Percentiles rank a stretch among this genome's conserved stretches.
These are phyloP conservation scores for Calyptomena viridis DNA, from an alignment of 2,113 vertebrate species.

Conservation along the genomic window DNA sequence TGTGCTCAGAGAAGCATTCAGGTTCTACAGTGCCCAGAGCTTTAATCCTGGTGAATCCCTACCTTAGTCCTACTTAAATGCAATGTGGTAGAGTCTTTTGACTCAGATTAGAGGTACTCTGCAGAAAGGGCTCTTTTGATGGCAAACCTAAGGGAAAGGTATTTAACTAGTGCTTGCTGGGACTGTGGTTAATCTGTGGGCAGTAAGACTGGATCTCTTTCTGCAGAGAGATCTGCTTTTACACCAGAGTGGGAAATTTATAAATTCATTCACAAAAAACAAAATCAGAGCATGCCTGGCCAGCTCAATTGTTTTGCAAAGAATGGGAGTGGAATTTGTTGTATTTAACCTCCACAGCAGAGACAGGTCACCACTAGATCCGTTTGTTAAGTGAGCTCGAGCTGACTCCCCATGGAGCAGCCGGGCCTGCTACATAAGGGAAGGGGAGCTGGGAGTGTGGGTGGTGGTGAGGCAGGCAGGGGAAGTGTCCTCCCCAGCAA, in stretches of 20 bases:
- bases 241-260: neutral
- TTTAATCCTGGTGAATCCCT: neutral
- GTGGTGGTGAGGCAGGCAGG: neutral
- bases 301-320: neutral
- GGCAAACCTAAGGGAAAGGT: neutral
- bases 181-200: neutral
- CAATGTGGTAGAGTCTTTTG: neutral
- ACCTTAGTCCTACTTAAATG: neutral
- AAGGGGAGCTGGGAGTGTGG: neutral
- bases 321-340: neutral
- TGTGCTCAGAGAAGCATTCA: neutral
- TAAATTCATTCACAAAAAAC: neutral
- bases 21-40: neutral
- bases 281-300: neutral
- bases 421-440: rapidly evolving
- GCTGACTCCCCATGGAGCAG: neutral
- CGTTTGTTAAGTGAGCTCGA: neutral
- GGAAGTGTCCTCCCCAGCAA: neutral
- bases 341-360: neutral
- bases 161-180: neutral
- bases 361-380: neutral
- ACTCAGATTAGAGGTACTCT: neutral
- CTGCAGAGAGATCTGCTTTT: neutral
- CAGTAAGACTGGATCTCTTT: neutral
- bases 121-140: neutral